Evolutionary conservation across 2,888 invertebrate species (phyloP).

Genomic region (Eustalomyia histrio): DNA sequence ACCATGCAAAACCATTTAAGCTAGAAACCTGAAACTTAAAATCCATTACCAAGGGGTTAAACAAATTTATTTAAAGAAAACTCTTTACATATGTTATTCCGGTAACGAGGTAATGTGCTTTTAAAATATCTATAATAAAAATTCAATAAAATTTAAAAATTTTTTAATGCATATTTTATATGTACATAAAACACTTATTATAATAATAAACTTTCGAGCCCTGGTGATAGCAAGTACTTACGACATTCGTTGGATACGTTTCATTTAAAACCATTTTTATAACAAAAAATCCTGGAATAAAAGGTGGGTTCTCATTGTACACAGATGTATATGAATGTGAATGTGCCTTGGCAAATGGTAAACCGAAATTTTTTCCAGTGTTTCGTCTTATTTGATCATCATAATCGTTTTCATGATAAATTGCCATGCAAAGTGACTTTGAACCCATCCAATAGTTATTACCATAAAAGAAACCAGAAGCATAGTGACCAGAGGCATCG

Average conservation of each 20-base stretch:
- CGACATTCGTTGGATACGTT: constrained; percentile 73
- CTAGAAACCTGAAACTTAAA: no score
- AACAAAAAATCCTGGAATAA: constrained; percentile 85
- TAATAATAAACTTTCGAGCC: no score
- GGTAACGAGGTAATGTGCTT: no score
- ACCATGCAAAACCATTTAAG: no score
- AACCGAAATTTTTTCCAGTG: constrained; percentile 70
- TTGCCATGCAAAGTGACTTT: constrained; percentile 85
- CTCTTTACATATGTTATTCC: no score
- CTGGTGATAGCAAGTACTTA: no score
- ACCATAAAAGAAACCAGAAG: constrained; percentile 89
- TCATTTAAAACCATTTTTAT: constrained; percentile 82
- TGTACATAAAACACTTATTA: no score
- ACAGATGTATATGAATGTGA: constrained; percentile 73
- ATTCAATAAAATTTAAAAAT: no score
- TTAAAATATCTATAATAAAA: no score
- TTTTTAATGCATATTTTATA: no score
- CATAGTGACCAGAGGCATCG: constrained; percentile 88
- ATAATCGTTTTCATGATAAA: constrained; percentile 80
- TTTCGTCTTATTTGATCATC: constrained; percentile 39
- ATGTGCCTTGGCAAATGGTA: constrained; percentile 76
- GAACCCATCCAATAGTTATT: constrained; percentile 91
- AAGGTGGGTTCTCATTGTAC: constrained; percentile 82
- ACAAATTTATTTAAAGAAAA: no score
- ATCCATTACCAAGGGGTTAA: no score